phyloP scores from a whole-genome alignment of 1,140 invertebrate species.

The Scylla paramamosain region DNA sequence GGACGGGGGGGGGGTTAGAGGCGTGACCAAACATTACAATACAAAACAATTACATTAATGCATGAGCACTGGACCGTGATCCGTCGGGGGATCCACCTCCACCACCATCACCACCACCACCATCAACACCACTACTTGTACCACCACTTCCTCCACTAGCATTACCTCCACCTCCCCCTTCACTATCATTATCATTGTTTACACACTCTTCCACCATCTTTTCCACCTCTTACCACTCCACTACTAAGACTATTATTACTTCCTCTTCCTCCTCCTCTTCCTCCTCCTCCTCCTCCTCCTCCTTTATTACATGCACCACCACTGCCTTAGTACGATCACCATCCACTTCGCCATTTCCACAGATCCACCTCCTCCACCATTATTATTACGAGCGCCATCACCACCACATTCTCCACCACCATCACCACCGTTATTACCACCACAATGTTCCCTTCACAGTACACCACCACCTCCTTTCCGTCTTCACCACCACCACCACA shows the following conservation, averaged over 20 bases:
- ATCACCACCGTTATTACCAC: not conserved
- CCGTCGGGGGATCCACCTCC: conserved; percentile 40
- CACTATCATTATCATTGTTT: not conserved
- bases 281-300: not conserved
- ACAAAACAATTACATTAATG: conserved; percentile 67
- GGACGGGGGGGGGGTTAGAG: not conserved
- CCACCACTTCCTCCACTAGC: conserved; percentile 5
- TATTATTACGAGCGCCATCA: not conserved
- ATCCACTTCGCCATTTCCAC: not conserved
- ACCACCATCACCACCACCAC: conserved; percentile 29
- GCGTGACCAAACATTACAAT: conserved; percentile 64
- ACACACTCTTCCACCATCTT: not conserved
- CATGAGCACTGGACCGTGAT: not conserved
- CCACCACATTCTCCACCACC: not conserved
- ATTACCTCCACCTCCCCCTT: conserved; percentile 8
- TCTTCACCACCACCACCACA: not conserved
- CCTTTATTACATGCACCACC: not conserved
- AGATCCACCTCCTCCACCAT: not conserved
- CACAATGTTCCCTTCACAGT: not conserved
- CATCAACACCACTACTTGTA: not conserved
- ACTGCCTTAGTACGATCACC: not conserved
- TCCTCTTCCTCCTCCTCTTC: too few species aligned
- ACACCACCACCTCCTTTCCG: not conserved
- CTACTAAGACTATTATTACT: too few species aligned
- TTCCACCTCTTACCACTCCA: not conserved